Evolutionary conservation across 2,113 vertebrate species (phyloP), one percentile per base, ranked within the genome.

Genomic region (Zapus hudsonius): DNA sequence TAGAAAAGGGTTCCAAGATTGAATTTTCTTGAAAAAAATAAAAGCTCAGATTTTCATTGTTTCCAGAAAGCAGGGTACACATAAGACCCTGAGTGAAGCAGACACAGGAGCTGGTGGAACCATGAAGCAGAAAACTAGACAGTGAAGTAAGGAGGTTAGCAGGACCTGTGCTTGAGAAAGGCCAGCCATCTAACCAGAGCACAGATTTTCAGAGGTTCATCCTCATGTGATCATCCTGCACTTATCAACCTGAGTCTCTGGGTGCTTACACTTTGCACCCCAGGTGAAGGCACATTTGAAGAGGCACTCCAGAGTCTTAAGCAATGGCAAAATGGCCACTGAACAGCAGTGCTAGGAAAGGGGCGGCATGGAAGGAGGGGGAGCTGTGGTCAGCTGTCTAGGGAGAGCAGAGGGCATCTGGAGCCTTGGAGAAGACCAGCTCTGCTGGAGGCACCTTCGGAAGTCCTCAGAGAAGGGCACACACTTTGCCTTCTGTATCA

Each of bases 151-250:
- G 44, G 27, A 17, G n/a, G 7, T 13, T 72, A n/a, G n/a, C n/a
- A n/a, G 27, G 2, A 4, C 36, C 23, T 73, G 16, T 15, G 3
- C 80, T 55, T 31, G 6, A 31, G 1, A 2, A 10, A 27, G 47
- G 47, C 27, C 67, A 52, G 17, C 31, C 67, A 42, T 25, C 17
- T 3, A 36, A 3, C 27, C 4, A 47, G 16, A 10, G 4, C 2
- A 33, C 78, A 63, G 36, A 38, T 44, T 3, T 64, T 20, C 44
- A 20, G 29, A n/a, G 40, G 40, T 22, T 33, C 40, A 7, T 22
- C 10, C 63, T n/a, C 20, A 6, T 7, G 5, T 23, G 20, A 20
- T 16, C 5, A 10, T 1, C 4, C 3, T 36, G 15, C 44, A 57
- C 29, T 82, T 38, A 13, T 12, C 4, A 42, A 7, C 22, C 22